Evolutionary conservation across 2,113 vertebrate species (phyloP).

Genomic region (Herpailurus yagouaroundi): DNA sequence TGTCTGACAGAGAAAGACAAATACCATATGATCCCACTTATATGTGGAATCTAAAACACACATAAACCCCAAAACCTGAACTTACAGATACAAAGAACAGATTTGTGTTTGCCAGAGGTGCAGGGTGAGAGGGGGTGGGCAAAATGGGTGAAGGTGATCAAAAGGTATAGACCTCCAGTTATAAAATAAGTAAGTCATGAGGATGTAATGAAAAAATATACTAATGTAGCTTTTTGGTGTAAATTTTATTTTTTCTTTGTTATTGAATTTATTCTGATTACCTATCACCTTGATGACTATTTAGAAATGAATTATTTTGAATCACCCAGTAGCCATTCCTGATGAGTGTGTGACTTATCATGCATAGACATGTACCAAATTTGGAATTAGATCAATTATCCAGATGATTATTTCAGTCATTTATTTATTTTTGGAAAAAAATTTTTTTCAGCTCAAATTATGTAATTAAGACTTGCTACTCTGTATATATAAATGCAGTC

Average conservation of each 20-base stretch:
- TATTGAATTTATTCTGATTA: conserved; percentile 18
- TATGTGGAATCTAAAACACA: neutral
- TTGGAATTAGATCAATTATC: neutral
- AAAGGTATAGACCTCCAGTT: neutral
- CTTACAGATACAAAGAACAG: neutral
- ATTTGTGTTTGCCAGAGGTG: neutral
- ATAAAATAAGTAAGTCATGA: neutral
- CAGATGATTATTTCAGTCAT: neutral
- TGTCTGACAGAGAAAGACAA: neutral
- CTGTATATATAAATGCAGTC: neutral
- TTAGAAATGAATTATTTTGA: neutral
- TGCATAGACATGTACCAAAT: neutral
- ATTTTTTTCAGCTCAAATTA: neutral
- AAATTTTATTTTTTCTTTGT: neutral
- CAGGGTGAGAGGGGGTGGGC: neutral
- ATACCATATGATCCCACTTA: neutral
- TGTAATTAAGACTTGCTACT: neutral
- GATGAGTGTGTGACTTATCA: neutral
- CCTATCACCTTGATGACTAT: neutral
- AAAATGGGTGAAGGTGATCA: neutral
- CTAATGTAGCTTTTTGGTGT: neutral
- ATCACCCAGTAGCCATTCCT: neutral
- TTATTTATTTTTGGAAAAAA: neutral
- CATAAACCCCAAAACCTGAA: neutral
- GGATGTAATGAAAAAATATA: neutral